phyloP scores from a whole-genome alignment of 1,140 invertebrate genomes.

The Aphelenchoides besseyi region DNA sequence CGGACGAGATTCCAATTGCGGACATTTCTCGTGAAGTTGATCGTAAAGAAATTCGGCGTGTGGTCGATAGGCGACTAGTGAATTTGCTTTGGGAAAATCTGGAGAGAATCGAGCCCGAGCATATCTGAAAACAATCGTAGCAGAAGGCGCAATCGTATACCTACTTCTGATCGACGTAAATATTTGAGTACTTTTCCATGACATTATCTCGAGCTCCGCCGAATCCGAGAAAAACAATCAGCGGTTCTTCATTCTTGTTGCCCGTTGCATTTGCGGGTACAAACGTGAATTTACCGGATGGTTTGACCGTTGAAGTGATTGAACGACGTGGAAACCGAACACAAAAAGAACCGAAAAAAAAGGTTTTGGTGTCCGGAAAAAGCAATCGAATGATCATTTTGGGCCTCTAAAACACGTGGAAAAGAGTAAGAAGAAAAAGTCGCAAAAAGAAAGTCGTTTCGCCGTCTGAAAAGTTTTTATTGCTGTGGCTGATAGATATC shows the following conservation, averaged over 20 bases:
- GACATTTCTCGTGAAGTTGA: neutral
- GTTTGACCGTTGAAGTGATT: too few species aligned
- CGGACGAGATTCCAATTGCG: neutral
- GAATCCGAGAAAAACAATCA: neutral
- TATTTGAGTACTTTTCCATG: neutral
- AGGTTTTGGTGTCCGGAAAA: too few species aligned
- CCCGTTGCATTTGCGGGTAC: neutral
- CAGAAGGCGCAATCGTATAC: neutral
- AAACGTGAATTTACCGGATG: neutral
- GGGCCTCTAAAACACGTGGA: too few species aligned
- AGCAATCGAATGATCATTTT: neutral
- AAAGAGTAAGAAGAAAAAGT: too few species aligned
- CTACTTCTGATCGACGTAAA: neutral
- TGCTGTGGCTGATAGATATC: too few species aligned
- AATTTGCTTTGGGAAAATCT: neutral
- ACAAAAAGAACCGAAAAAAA: too few species aligned
- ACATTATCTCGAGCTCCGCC: neutral
- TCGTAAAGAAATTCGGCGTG: neutral
- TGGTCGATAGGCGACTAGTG: neutral
- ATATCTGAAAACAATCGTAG: neutral
- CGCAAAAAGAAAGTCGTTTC: too few species aligned
- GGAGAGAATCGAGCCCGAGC: neutral
- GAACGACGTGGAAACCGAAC: too few species aligned
- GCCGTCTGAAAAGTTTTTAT: too few species aligned
- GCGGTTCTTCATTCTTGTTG: neutral